A percentile compares a stretch with the other conserved stretches of the same genome.
Evolutionary conservation across 2,888 invertebrate species (phyloP).

Genomic region (Clostera curtula): DNA sequence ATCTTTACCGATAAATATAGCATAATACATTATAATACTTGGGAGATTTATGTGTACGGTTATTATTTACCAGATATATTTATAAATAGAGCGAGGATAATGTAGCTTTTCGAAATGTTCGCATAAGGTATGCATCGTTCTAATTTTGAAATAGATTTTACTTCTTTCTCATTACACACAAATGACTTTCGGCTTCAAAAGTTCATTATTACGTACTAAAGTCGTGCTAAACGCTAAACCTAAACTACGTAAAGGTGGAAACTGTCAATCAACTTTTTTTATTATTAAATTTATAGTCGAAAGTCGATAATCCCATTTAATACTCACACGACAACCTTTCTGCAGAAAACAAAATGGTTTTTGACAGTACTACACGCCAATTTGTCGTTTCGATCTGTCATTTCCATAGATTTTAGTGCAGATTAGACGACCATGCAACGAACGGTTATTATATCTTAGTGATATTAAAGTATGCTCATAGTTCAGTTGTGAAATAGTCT

Average conservation of each 20-base stretch:
- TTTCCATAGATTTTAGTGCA: no score
- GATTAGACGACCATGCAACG: no score
- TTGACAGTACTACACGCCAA: no score
- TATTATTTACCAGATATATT: slow-evolving; percentile 38
- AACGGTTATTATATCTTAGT: slow-evolving; percentile 67
- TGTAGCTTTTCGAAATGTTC: slow-evolving; percentile 39
- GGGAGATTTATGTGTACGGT: slow-evolving; percentile 23
- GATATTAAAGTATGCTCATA: slow-evolving; percentile 68
- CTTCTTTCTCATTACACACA: slow-evolving; percentile 42
- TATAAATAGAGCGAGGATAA: slow-evolving; percentile 41
- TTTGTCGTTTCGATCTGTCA: no score
- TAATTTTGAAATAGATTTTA: slow-evolving; percentile 61
- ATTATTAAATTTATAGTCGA: slow-evolving; percentile 32
- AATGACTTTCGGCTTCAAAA: slow-evolving; percentile 45
- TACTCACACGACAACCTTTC: no score
- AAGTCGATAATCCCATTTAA: no score
- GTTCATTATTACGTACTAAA: no score
- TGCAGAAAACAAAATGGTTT: no score
- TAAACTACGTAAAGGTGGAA: no score
- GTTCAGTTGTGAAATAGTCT: slow-evolving; percentile 68
- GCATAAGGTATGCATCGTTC: slow-evolving; percentile 45
- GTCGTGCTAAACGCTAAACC: no score
- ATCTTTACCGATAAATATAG: slow-evolving; percentile 50
- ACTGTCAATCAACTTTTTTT: no score
- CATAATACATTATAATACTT: slow-evolving; percentile 27